Base-by-base conservation (phyloP, 2,888 invertebrate genomes). In the Ypsolopha sequella region DNA sequence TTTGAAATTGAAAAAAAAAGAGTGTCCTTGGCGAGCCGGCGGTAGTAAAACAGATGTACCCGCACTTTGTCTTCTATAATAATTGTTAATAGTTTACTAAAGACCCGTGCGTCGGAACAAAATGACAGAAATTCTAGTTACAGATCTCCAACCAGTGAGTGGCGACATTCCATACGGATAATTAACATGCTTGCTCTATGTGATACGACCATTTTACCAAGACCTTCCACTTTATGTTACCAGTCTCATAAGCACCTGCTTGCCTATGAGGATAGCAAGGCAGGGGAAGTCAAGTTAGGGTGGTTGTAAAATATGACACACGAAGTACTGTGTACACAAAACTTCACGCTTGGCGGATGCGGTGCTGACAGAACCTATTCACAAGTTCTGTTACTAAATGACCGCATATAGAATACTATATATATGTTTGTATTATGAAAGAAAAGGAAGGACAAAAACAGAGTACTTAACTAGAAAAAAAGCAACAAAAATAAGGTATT, bases 341-440 rank as follows among this genome's bases (percentile, higher is more conserved):
- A 6, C 41, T 39, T 49, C 49, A 49, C 49, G 49, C 49, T n/a
- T 14, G 14, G 39, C 49, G 24, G 56, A 48, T 45, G 48, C 48
- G 48, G 51, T 65, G 61, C 66, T 66, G 62, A 64, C 60, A 60
- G 49, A 61, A 61, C 50, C 52, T 54, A 61, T 65, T 66, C 55
- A 60, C 56, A 55, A 52, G 59, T 59, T 58, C 47, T 47, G 13
- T 11, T 14, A 13, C 6, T 8, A n/a, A n/a, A n/a, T n/a, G n/a
- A n/a, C n/a, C n/a, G n/a, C n/a, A n/a, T n/a, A n/a, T n/a, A 41
- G 41, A 41, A 41, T 13, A 41, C 41, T n/a, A 14, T 13, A 41
- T 36, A 36, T 36, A 13, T 9, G 36, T 13, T 13, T 43, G 11
- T 13, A 43, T 41, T 11, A 14, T 41, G 24, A 14, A 43, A 13